Evolutionary conservation across 2,888 invertebrate genomes (phyloP).

Genomic region (Philereme vetulata): DNA sequence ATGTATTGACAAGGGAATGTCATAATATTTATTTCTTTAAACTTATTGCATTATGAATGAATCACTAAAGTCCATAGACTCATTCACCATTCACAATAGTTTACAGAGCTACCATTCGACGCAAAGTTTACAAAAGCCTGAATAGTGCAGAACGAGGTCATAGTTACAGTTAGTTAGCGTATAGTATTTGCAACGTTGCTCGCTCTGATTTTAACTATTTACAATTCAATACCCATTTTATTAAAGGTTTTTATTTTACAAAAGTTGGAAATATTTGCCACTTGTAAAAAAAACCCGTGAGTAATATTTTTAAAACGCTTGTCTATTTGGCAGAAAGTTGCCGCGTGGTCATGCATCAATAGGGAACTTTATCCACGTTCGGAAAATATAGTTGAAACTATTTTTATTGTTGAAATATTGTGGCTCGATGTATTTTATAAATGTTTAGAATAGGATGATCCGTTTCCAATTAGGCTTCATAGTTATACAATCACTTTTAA

Average conservation of each 20-base stretch:
- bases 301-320: constrained; percentile 33
- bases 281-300: constrained; percentile 13
- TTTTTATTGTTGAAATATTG: constrained; percentile 6
- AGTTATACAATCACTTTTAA: too few relatives aligned
- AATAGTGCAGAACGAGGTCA: too few relatives aligned
- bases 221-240: constrained; percentile 12
- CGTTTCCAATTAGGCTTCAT: too few relatives aligned
- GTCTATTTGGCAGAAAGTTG: constrained; percentile 33
- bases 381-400: constrained; percentile 15
- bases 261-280: constrained; percentile 21
- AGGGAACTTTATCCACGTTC: constrained; percentile 29
- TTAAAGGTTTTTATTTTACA: constrained; percentile 13
- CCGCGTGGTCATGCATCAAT: constrained; percentile 40
- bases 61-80: too few relatives aligned
- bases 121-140: too few relatives aligned
- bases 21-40: too few relatives aligned
- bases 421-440: not conserved
- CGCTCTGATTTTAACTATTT: constrained; percentile 4
- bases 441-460: too few relatives aligned
- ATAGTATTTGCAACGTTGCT: not conserved
- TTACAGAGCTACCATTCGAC: too few relatives aligned
- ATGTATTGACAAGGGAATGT: too few relatives aligned
- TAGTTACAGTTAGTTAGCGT: too few relatives aligned
- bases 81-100: too few relatives aligned
- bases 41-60: too few relatives aligned